Evolutionary conservation across 2,797 vertebrate genomes (phyloP), one percentile per base, ranked within the genome.

Genomic region (Centropyge bicolor): DNA sequence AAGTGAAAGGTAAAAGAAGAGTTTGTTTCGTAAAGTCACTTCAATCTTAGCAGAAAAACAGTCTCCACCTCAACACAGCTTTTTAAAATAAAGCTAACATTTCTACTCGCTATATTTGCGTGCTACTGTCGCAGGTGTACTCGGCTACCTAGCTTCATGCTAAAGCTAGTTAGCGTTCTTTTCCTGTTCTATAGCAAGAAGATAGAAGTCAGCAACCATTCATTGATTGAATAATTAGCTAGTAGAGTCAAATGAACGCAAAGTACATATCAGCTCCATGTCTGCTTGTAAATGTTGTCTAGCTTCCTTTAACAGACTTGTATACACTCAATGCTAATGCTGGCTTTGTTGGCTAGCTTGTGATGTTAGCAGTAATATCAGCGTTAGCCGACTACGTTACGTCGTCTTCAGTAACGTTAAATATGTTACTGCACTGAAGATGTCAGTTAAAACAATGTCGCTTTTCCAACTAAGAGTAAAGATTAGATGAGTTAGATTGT

Each of bases 1-100:
- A 74, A 83, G 64, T 70, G 0, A 80, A 87, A 84, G 16, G 91
- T 93, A 88, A 80, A 46, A 46, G 1, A 51, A 13, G 0, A 8
- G 2, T 19, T 7, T 10, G 1, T 20, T 56, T 6, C 16, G 0
- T 1, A 2, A 6, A 0, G 0, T 3, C 0, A 24, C 13, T 11
- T 31, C 2, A 11, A 3, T 24, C 0, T 16, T 0, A 36, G 35
- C 0, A 12, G 1, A 10, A 6, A 17, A 31, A 1, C 9, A 19
- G 0, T 5, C 2, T 0, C 40, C 3, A 0, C 2, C 0, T 17
- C 11, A 20, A 14, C 0, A 3, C 13, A 2, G 14, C 3, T 0
- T 8, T 1, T 57, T 36, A 27, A 70, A 62, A 6, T 10, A 3
- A 64, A 51, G 31, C 3, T 6, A 12, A 2, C 0, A 6, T 40